Evolutionary conservation across 2,797 vertebrate genomes (phyloP).

Genomic region (Poeciliopsis paucimaculata): DNA sequence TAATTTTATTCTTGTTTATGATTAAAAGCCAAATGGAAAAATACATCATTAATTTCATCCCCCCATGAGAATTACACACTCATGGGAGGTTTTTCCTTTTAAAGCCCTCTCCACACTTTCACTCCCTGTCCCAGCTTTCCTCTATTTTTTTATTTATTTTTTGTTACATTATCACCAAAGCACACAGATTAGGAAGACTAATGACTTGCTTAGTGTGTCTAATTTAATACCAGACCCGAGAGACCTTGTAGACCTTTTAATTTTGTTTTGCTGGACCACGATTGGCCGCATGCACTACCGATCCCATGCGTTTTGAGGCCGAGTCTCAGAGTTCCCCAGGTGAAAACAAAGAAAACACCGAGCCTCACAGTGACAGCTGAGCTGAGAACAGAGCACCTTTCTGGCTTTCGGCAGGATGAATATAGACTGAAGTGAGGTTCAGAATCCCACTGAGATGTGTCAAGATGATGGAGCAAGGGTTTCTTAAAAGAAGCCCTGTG

Average conservation of each 20-base stretch:
- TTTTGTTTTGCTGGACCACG: conserved; percentile 1
- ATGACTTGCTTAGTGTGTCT: conserved; percentile 44
- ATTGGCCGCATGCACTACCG: conserved; percentile 5
- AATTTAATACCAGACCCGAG: conserved; percentile 43
- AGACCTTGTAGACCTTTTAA: conserved; percentile 17
- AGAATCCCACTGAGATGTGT: conserved; percentile 41
- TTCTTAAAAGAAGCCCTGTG: conserved; percentile 30
- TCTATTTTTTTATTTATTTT: not conserved
- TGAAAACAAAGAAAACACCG: conserved; percentile 8
- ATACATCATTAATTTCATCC: conserved; percentile 69
- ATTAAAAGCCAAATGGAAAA: conserved; percentile 62
- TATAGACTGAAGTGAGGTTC: conserved; percentile 33
- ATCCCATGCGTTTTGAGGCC: conserved; percentile 22
- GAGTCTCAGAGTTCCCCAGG: conserved; percentile 22
- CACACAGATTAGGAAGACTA: conserved; percentile 38
- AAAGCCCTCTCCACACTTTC: conserved; percentile 23
- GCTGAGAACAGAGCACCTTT: conserved; percentile 28
- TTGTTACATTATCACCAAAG: conserved; percentile 35
- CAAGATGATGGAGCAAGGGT: conserved; percentile 30
- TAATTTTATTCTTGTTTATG: conserved; percentile 62
- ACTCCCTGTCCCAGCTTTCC: conserved; percentile 9
- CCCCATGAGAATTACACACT: conserved; percentile 62
- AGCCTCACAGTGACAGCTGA: conserved; percentile 35
- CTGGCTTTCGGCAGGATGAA: conserved; percentile 18
- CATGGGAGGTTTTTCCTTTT: conserved; percentile 22